Percentiles rank a stretch among this genome's conserved stretches.
Evolutionary conservation across 2,888 invertebrate genomes (phyloP).

Genomic region (Dryomyza anilis): DNA sequence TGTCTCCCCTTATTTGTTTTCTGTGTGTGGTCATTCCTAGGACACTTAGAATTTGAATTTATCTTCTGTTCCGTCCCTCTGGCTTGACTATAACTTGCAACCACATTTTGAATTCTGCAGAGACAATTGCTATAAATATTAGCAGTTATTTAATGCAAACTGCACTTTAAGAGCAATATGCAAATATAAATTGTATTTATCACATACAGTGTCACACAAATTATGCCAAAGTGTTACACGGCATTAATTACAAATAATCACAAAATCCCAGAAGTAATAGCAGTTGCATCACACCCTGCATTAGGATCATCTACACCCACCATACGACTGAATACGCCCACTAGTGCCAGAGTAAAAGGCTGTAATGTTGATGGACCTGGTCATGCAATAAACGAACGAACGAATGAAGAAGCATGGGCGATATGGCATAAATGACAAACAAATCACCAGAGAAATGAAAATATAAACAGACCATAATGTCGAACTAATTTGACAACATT

Average conservation of each 20-base stretch:
- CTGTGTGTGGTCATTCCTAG: too few relatives aligned
- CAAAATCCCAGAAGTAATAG: not conserved
- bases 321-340: not conserved
- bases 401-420: not conserved
- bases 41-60: too few relatives aligned
- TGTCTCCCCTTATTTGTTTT: too few relatives aligned
- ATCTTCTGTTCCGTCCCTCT: too few relatives aligned
- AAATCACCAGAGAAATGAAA: constrained; percentile 28
- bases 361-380: too few relatives aligned
- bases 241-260: constrained; percentile 30
- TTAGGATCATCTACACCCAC: not conserved
- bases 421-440: constrained; percentile 17
- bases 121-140: too few relatives aligned
- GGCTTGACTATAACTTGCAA: too few relatives aligned
- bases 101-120: too few relatives aligned
- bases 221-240: constrained; percentile 27
- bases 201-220: constrained; percentile 25
- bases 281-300: not conserved
- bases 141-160: too few relatives aligned
- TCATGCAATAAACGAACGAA: too few relatives aligned
- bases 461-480: constrained; percentile 29
- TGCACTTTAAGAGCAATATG: too few relatives aligned
- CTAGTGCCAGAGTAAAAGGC: not conserved
- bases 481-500: constrained; percentile 34
- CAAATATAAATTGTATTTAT: too few relatives aligned